Conservation (phyloP, 2,797 vertebrate genomes). For the Halcyon badia region DNA sequence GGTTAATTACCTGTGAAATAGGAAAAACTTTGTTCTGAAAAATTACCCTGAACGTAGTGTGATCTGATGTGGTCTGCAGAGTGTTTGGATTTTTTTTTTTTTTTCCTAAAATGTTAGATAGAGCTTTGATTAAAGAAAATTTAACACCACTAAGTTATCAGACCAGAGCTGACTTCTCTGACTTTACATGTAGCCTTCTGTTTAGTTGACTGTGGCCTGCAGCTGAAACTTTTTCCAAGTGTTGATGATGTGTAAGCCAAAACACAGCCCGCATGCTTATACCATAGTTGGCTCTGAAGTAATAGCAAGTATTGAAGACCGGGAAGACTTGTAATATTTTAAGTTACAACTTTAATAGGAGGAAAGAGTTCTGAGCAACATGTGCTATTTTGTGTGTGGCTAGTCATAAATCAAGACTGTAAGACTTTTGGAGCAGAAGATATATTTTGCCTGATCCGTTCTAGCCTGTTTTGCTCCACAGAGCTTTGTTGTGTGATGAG, state of each 20-base stretch:
- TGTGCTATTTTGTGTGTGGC: not conserved
- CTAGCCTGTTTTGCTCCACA: not conserved
- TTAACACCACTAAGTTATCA: not conserved
- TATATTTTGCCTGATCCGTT: not conserved
- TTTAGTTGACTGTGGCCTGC: not conserved
- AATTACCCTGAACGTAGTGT: not conserved
- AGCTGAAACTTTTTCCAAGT: not conserved
- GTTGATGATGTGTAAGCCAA: not conserved
- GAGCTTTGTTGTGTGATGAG: not conserved
- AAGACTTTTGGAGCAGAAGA: not conserved
- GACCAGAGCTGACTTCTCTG: not conserved
- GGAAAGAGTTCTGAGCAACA: not conserved
- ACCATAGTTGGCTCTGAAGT: not conserved
- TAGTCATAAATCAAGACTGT: not conserved
- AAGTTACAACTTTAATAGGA: not conserved
- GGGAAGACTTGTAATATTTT: not conserved
- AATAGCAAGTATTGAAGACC: not conserved
- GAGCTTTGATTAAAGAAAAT: not conserved
- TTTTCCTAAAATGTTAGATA: not conserved
- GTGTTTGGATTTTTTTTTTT: not conserved
- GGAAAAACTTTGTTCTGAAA: not conserved
- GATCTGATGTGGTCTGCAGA: not conserved
- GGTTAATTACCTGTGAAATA: not conserved
- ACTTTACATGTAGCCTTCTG: not conserved
- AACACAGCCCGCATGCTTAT: not conserved